Base-by-base conservation (phyloP, 2,888 invertebrate species). In the Resseliella maxima region DNA sequence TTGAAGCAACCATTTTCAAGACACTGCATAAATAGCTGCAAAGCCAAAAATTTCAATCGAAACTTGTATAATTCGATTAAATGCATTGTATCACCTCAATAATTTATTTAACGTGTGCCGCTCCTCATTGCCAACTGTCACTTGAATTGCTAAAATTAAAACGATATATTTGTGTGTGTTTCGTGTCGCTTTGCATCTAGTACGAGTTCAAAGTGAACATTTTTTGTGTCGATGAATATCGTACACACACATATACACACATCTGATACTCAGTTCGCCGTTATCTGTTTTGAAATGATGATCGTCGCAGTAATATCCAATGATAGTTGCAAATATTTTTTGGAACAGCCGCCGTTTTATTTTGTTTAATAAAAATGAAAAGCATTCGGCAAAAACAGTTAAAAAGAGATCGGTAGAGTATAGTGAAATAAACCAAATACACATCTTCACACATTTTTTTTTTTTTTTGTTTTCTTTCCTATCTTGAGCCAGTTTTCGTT, bases 71-170 rank as follows among this genome's bases (percentile, higher is more conserved):
- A 72, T 72, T 72, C 72, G 72, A 72, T 72, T 72, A 72, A 72
- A 72, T 72, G 72, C 72, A 72, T 72, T 72, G 72, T 72, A 72
- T 72, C 72, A 72, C 72, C 72, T 72, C 72, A 72, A 31, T 72
- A 31, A 72, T 72, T 72, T 72, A 72, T 72, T 72, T 35, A 31
- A 72, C 18, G 31, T 35, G 35, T 35, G 35, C 31, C 31, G 24
- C 12, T 31, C 72, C 31, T 31, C 72, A 72, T 72, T 15, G 72
- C 72, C 31, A 72, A 72, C 72, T 72, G 72, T 72, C 72, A 72
- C 72, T 35, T 35, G 6, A 72, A 72, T 72, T 72, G 72, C 72
- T 2, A 15, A 72, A 72, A 72, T 72, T 72, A 31, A 72, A 72
- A 72, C 72, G 72, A 72, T 72, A 72, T 72, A 72, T 72, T 72